Percentiles rank a stretch among this genome's conserved stretches.
Evolutionary conservation across 2,888 invertebrate genomes (phyloP).

Genomic region (Sceliomorpha sp.): DNA sequence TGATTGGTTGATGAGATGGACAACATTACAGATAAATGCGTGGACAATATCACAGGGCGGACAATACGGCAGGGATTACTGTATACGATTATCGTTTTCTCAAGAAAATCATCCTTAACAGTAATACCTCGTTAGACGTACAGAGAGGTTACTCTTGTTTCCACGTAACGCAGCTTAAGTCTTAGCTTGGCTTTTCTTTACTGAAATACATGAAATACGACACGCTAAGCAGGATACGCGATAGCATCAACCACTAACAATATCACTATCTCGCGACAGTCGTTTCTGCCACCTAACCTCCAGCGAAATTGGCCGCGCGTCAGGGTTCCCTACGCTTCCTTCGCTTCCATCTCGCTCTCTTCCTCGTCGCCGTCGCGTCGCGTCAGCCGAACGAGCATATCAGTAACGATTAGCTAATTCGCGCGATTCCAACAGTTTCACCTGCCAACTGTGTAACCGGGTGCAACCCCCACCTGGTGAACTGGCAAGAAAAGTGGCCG

Average conservation of each 20-base stretch:
- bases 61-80: no score
- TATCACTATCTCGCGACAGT: slow-evolving; percentile 7
- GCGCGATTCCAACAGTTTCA: slow-evolving; percentile 74
- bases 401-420: slow-evolving; percentile 73
- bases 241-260: slow-evolving; percentile 5
- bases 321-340: background rate
- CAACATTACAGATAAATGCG: no score
- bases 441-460: slow-evolving; percentile 75
- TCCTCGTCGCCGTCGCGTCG: slow-evolving; percentile 8
- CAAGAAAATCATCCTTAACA: no score
- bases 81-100: no score
- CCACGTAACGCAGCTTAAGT: no score
- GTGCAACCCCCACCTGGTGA: slow-evolving; percentile 68
- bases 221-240: no score
- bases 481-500: slow-evolving; percentile 76
- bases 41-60: no score
- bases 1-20: no score
- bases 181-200: no score
- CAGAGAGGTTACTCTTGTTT: no score
- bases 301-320: slow-evolving; percentile 6
- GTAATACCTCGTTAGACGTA: no score
- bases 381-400: slow-evolving; percentile 15
- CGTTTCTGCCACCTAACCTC: background rate
- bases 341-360: background rate
- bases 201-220: no score